Conservation (phyloP, 2,113 vertebrate species). For the Gulo gulo region DNA sequence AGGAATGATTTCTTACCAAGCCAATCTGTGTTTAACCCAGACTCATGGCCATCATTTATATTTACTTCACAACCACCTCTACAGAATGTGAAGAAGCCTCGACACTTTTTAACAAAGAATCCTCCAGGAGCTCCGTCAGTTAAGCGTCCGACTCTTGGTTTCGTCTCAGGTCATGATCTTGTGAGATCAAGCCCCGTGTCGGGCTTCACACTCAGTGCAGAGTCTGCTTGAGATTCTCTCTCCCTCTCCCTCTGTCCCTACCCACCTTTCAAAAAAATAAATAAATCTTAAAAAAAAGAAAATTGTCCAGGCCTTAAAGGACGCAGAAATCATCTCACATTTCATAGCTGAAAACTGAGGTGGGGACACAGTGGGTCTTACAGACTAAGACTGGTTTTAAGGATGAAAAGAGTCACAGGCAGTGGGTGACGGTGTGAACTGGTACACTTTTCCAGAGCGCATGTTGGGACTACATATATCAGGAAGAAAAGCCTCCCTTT, state of each 20-base stretch:
- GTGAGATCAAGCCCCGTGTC: background rate
- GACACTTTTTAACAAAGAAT: background rate
- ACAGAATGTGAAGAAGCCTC: background rate
- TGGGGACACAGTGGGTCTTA: rapidly evolving
- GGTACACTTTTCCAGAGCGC: background rate
- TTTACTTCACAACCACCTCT: background rate
- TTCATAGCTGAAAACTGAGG: background rate
- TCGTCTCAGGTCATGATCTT: background rate
- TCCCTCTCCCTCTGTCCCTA: background rate
- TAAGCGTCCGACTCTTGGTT: background rate
- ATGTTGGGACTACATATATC: background rate
- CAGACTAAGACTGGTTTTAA: background rate
- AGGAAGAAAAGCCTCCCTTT: background rate
- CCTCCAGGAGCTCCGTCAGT: background rate
- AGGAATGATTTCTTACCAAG: background rate
- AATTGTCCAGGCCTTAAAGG: background rate
- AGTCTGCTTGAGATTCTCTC: background rate
- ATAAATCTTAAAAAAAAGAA: background rate
- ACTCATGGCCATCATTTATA: background rate
- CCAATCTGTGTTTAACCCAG: background rate
- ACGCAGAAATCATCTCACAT: too few species aligned
- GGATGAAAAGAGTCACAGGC: background rate
- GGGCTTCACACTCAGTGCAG: background rate
- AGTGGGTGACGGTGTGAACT: background rate
- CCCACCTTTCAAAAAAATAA: background rate